phyloP scores from a whole-genome alignment of 1,140 invertebrate species.

The Pantala flavescens region DNA sequence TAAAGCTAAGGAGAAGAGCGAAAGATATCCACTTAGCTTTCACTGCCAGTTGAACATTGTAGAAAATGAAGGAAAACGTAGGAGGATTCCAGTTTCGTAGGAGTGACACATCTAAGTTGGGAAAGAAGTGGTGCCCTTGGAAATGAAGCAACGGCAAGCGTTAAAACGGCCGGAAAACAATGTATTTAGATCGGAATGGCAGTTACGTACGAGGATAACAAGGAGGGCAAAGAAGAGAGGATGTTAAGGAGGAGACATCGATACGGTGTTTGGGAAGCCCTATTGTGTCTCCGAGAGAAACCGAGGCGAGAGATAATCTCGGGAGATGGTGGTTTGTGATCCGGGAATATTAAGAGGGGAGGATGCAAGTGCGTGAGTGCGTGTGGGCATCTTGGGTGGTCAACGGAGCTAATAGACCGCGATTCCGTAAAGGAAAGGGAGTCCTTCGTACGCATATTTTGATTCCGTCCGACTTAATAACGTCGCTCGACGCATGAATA shows the following conservation, averaged over 20 bases:
- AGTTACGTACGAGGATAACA: neutral
- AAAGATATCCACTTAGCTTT: too few species aligned
- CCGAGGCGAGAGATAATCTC: neutral
- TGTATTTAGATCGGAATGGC: neutral
- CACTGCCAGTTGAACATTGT: too few species aligned
- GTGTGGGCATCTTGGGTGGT: neutral
- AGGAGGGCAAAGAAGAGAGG: neutral
- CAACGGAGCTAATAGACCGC: neutral
- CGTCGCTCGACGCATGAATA: too few species aligned
- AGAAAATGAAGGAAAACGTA: too few species aligned
- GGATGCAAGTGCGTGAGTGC: neutral
- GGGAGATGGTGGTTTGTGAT: neutral
- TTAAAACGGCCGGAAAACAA: too few species aligned
- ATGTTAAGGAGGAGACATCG: neutral
- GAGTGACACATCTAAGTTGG: too few species aligned
- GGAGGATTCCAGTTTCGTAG: too few species aligned
- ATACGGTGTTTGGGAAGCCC: neutral
- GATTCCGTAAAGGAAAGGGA: neutral
- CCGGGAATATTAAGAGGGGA: conserved; percentile 8
- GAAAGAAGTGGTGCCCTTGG: too few species aligned
- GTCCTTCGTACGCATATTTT: neutral
- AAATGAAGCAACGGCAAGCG: too few species aligned
- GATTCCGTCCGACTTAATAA: too few species aligned
- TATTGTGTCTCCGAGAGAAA: neutral
- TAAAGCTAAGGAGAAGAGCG: too few species aligned